A percentile compares a stretch with the other conserved stretches of the same genome.
Conservation (phyloP, 2,113 vertebrate genomes). For the Plotosus lineatus region DNA sequence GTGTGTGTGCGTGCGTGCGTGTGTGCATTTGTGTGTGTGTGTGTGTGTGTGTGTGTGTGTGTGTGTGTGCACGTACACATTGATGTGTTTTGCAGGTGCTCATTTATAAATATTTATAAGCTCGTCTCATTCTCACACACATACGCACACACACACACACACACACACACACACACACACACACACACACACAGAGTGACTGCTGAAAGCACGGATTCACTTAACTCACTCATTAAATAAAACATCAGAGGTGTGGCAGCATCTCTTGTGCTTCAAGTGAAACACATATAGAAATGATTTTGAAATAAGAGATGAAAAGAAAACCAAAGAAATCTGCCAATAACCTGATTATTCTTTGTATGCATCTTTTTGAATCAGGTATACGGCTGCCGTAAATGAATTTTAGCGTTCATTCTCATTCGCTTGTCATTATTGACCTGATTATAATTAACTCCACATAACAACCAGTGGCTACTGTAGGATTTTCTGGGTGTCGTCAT, state of each 20-base stretch:
- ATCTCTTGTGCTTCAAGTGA: neutral
- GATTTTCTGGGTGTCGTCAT: neutral
- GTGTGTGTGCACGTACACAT: neutral
- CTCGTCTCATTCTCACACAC: neutral
- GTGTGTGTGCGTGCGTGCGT: neutral
- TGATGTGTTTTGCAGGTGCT: constrained; percentile 9
- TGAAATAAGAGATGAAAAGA: neutral
- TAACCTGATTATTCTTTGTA: no score
- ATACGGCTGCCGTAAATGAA: no score
- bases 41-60: constrained; percentile 2
- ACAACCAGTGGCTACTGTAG: neutral
- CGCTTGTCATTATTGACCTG: neutral
- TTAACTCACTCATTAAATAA: neutral
- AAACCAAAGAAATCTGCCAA: neutral
- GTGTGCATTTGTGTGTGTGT: neutral
- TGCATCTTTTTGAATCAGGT: no score
- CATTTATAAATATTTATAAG: constrained; percentile 21
- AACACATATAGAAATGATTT: neutral
- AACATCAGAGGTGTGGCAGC: neutral
- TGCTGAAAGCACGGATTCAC: constrained; percentile 1
- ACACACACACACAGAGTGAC: neutral
- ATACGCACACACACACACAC: neutral
- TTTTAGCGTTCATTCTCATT: no score
- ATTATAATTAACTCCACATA: neutral
- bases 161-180: constrained; percentile 5